A percentile compares a stretch with the other conserved stretches of the same genome.
Conservation (phyloP, 2,888 invertebrate species). For the Parasteatoda lunata region DNA sequence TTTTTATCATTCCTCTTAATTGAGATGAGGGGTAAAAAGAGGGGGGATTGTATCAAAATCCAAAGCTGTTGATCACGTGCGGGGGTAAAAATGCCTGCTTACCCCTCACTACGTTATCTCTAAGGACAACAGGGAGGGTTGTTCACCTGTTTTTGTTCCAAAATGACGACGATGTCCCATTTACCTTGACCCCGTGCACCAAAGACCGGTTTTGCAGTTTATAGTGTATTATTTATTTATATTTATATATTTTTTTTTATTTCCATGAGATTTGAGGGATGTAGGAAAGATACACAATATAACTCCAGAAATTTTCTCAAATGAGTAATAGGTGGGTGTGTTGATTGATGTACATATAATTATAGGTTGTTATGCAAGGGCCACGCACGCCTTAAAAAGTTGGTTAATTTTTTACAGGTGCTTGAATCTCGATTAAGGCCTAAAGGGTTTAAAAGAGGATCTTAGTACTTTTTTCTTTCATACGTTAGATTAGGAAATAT, state of each 20-base stretch:
- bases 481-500: neutral
- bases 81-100: neutral
- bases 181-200: constrained; percentile 66
- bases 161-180: constrained; percentile 34
- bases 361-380: constrained; percentile 22
- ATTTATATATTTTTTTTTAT: constrained; percentile 18
- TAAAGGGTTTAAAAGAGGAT: neutral
- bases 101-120: neutral
- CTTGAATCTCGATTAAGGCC: neutral
- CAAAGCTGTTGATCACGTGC: neutral
- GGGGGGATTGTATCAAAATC: neutral
- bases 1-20: too few relatives aligned
- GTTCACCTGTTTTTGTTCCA: constrained; percentile 57
- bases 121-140: constrained; percentile 19
- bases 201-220: constrained; percentile 52
- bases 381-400: neutral
- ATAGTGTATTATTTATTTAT: constrained; percentile 6
- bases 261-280: constrained; percentile 22
- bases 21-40: neutral
- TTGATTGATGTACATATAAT: constrained; percentile 18
- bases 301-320: neutral
- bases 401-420: neutral
- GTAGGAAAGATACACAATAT: constrained; percentile 63
- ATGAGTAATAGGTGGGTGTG: constrained; percentile 18
- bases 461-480: neutral